These are phyloP conservation scores for Myotis findleyi DNA, from an alignment of 2,797 vertebrate species.

Conservation along the genomic window DNA sequence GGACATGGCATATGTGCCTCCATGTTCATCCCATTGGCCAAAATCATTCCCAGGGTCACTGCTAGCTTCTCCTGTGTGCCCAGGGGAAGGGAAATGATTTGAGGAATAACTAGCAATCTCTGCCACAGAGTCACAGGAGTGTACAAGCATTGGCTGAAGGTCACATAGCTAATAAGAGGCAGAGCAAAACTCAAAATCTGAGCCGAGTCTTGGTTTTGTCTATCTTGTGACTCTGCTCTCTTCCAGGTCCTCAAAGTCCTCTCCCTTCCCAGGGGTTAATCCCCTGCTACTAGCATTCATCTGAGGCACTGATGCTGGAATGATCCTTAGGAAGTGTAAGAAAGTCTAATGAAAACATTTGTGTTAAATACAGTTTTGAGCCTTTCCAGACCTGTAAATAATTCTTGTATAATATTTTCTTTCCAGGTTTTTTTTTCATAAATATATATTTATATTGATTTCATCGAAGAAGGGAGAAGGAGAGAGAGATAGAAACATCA, in stretches of 20 bases:
- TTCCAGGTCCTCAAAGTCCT: background rate
- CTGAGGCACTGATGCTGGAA: background rate
- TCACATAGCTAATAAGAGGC: background rate
- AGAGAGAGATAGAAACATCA: too few species aligned
- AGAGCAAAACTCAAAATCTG: background rate
- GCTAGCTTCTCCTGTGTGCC: background rate
- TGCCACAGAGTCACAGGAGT: background rate
- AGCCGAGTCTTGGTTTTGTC: background rate
- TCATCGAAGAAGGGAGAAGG: too few species aligned
- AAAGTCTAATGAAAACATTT: background rate
- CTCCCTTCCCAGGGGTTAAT: background rate
- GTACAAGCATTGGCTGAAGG: background rate
- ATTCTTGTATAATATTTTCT: background rate
- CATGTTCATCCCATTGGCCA: background rate
- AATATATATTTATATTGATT: too few species aligned
- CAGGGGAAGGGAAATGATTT: background rate
- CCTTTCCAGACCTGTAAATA: background rate
- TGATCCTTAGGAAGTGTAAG: background rate
- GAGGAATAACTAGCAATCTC: background rate
- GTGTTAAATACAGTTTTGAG: background rate
- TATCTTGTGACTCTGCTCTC: background rate
- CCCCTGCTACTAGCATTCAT: background rate
- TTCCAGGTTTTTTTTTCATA: background rate
- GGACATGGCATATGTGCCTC: background rate
- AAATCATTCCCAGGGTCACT: background rate